These are phyloP conservation scores for Mesembrinibis cayennensis DNA, from an alignment of 2,113 vertebrate species.

Conservation along the genomic window DNA sequence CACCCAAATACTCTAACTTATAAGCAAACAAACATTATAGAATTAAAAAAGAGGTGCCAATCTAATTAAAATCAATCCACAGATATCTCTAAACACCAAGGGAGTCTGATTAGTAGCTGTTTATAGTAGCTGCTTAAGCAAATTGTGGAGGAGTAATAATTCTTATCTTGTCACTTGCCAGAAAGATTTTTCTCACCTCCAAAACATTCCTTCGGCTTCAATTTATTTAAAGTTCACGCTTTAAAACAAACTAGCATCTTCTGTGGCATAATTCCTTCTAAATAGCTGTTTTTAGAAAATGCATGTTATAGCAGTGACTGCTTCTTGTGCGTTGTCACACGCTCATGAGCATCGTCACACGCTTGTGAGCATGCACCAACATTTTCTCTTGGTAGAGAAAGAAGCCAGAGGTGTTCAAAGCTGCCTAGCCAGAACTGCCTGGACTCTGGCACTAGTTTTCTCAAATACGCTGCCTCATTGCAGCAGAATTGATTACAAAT, in stretches of 20 bases:
- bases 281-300: background rate
- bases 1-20: constrained; percentile 9
- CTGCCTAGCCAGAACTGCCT: background rate
- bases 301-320: background rate
- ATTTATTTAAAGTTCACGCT: background rate
- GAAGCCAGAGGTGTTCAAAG: background rate
- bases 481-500: background rate
- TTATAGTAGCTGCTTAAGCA: constrained; percentile 41
- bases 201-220: background rate
- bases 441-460: background rate
- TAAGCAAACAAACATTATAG: constrained; percentile 17
- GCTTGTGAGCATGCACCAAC: background rate
- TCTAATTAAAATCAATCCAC: constrained; percentile 51
- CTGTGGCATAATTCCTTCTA: background rate
- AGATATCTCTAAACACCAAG: background rate
- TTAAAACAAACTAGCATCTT: background rate
- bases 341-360: background rate
- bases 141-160: constrained; percentile 11
- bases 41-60: constrained; percentile 45
- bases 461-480: background rate
- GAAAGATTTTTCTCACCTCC: background rate
- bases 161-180: background rate
- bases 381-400: background rate
- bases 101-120: constrained; percentile 40
- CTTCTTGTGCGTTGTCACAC: background rate